Conservation (phyloP, 2,888 invertebrate genomes). For the Laspeyria flexula region DNA sequence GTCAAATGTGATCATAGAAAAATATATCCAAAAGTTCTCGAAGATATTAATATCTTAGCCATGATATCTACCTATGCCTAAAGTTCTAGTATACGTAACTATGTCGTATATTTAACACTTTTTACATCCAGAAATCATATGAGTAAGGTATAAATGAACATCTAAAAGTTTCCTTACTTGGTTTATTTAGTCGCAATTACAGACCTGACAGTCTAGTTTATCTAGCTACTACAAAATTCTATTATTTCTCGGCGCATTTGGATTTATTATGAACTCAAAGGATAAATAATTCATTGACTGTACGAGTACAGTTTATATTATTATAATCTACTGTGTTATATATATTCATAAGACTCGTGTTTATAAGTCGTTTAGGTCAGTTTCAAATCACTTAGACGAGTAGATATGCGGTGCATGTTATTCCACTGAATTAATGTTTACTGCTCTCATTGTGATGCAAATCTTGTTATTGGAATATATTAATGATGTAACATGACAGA, state of each 20-base stretch:
- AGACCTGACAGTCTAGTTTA: too few relatives aligned
- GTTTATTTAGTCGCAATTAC: too few relatives aligned
- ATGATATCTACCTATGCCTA: too few relatives aligned
- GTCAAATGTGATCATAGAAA: too few relatives aligned
- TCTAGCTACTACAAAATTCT: constrained; percentile 32
- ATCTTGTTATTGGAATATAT: neutral
- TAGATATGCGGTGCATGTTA: constrained; percentile 12
- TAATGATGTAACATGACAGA: neutral
- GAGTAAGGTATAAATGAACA: too few relatives aligned
- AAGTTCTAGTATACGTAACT: too few relatives aligned
- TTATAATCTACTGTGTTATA: constrained; percentile 30
- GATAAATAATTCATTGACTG: constrained; percentile 64
- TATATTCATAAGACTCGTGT: constrained; percentile 52
- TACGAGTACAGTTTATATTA: constrained; percentile 41
- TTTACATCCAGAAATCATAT: too few relatives aligned
- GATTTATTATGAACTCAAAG: constrained; percentile 50
- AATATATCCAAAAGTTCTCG: too few relatives aligned
- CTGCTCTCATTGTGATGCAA: neutral
- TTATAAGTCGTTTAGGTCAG: constrained; percentile 2
- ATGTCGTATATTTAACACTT: too few relatives aligned
- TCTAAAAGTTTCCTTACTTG: too few relatives aligned
- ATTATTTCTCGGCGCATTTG: constrained; percentile 33
- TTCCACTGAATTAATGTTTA: constrained; percentile 5
- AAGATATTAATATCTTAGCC: too few relatives aligned
- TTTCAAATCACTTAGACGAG: constrained; percentile 4